Evolutionary conservation across 1,140 invertebrate genomes (phyloP).

Genomic region (Dreissena rostriformis): DNA sequence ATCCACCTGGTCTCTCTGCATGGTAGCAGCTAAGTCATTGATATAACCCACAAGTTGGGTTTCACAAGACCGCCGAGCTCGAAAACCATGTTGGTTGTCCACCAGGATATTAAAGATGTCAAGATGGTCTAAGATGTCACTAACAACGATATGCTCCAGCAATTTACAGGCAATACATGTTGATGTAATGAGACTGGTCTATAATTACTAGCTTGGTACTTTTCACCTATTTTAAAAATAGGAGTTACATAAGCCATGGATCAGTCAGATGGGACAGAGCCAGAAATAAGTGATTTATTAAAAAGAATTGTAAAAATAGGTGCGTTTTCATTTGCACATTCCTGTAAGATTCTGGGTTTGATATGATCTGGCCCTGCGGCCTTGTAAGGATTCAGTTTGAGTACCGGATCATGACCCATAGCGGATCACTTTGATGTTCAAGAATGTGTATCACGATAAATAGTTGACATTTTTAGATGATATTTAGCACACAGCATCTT

Average conservation of each 20-base stretch:
- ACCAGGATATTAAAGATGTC: conserved; percentile 12
- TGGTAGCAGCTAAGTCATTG: conserved; percentile 2
- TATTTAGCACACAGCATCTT: no score
- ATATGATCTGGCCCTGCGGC: conserved; percentile 8
- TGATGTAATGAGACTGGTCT: conserved; percentile 23
- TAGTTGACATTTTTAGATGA: no score
- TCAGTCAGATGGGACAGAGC: conserved; percentile 9
- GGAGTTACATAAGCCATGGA: conserved; percentile 1
- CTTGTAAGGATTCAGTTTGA: conserved; percentile 11
- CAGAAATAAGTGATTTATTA: neutral
- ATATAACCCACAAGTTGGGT: conserved; percentile 14
- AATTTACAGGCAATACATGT: conserved; percentile 20
- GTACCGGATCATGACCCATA: no score
- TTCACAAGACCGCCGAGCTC: conserved; percentile 14
- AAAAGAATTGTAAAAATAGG: conserved; percentile 13
- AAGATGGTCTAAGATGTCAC: conserved; percentile 24
- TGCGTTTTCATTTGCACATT: conserved; percentile 27
- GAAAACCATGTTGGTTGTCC: conserved; percentile 25
- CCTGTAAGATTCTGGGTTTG: conserved; percentile 18
- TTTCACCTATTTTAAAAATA: conserved; percentile 10
- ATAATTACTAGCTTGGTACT: conserved; percentile 14
- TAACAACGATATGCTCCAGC: conserved; percentile 10
- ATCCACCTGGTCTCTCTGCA: conserved; percentile 16
- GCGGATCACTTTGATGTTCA: no score
- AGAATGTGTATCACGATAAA: no score